A percentile compares a stretch with the other conserved stretches of the same genome.
Evolutionary conservation across 2,888 invertebrate genomes (phyloP).

Genomic region (Tetanocera ferruginea): DNA sequence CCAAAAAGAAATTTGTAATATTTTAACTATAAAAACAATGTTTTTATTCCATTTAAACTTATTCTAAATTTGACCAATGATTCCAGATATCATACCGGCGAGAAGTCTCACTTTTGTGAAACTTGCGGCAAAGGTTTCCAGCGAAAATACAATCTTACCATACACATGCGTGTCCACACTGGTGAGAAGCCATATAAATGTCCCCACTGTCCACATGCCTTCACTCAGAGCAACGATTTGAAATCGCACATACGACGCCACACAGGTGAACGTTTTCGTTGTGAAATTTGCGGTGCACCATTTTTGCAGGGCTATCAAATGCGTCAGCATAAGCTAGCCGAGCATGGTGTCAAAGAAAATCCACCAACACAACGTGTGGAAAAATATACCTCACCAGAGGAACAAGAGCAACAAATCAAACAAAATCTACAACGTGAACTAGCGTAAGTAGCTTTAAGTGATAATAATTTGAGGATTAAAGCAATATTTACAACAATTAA

Average conservation of each 20-base stretch:
- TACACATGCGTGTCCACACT: constrained; percentile 73
- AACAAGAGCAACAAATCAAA: constrained; percentile 50
- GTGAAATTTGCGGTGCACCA: constrained; percentile 70
- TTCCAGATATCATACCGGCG: constrained; percentile 68
- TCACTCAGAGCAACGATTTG: constrained; percentile 73
- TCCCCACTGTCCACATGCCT: constrained; percentile 72
- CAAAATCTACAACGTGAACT: constrained; percentile 43
- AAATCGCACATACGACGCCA: constrained; percentile 72
- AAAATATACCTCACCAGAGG: constrained; percentile 54
- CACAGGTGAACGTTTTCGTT: constrained; percentile 72
- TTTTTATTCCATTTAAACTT: not conserved
- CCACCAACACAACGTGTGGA: constrained; percentile 62
- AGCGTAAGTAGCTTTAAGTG: constrained; percentile 14
- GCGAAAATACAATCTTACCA: constrained; percentile 72
- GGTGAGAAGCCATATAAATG: constrained; percentile 72
- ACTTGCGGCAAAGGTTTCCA: constrained; percentile 67
- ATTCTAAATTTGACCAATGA: not conserved
- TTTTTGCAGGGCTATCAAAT: constrained; percentile 68
- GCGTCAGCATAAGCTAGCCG: constrained; percentile 71
- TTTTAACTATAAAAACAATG: not conserved
- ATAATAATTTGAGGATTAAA: not conserved
- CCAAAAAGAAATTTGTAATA: not conserved
- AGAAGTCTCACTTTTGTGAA: constrained; percentile 72
- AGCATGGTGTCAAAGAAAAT: constrained; percentile 62
- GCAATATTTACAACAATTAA: too few species aligned